phyloP scores from a whole-genome alignment of 1,140 invertebrate species.

The Cylas formicarius region DNA sequence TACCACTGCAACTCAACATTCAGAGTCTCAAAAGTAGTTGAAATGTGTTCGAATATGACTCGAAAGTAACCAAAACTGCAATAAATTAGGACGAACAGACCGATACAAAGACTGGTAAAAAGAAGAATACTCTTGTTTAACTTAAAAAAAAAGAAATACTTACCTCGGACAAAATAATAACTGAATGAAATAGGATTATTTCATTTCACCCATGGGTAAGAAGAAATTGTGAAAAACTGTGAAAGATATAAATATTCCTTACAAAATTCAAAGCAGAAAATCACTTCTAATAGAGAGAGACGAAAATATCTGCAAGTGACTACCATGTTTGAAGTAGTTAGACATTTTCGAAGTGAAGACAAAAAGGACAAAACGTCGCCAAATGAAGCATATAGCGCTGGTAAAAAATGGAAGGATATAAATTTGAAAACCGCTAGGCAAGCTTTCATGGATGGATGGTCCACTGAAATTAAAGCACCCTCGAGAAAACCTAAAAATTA shows the following conservation, averaged over 20 bases:
- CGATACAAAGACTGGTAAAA: neutral
- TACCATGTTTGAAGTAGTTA: conserved; percentile 16
- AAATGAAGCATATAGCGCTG: conserved; percentile 23
- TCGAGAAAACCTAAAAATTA: conserved; percentile 25
- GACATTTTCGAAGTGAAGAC: conserved; percentile 14
- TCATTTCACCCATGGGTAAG: neutral
- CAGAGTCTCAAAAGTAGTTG: too few relatives aligned
- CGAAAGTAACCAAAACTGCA: too few relatives aligned
- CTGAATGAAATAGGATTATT: conserved; percentile 4
- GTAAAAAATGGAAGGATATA: conserved; percentile 23
- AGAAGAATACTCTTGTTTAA: conserved; percentile 9
- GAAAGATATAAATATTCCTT: conserved; percentile 15
- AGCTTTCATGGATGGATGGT: conserved; percentile 17
- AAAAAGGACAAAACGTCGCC: conserved; percentile 24
- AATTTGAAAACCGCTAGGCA: conserved; percentile 16
- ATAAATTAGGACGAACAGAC: too few relatives aligned
- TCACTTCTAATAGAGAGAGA: conserved; percentile 14
- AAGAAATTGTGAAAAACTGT: conserved; percentile 11
- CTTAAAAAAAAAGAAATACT: conserved; percentile 12
- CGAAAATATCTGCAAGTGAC: conserved; percentile 14
- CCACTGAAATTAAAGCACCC: conserved; percentile 20
- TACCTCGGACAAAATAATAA: conserved; percentile 5
- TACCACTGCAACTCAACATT: too few relatives aligned
- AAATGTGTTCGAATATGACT: too few relatives aligned
- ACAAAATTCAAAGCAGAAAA: conserved; percentile 13